Base-by-base conservation (phyloP, 1,140 invertebrate genomes). In the Octopus bimaculoides region DNA sequence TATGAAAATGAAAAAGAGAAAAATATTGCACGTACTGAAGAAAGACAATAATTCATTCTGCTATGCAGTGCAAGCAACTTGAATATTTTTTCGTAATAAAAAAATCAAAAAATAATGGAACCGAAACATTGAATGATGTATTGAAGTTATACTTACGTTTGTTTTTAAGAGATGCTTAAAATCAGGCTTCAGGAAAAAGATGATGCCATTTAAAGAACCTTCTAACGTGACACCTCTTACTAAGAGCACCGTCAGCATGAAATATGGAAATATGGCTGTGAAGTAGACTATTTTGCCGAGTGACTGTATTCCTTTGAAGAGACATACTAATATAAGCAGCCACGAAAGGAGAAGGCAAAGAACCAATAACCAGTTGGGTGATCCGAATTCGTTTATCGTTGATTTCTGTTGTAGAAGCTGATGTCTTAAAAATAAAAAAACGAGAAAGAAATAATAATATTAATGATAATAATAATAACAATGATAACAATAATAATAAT, bases 371-470 rank as follows among this genome's bases (percentile, higher is more conserved):
- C 92, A 84, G 92, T 93, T 92, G 78, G 95, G 91, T 71, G 91
- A 91, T 17, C 94, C 94, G 12, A 93, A 93, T 82, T 94, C 93
- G 86, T 95, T 93, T 81, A 95, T 94, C 20, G 93, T 93, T 26
- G 91, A 90, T 52, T 93, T 94, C 75, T 95, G 89, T n/a, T 93
- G 93, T 76, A 95, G 89, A 7, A 95, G 94, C 85, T 93, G 92
- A 85, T 93, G 93, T 66, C 94, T 95, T 86, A 52, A 91, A 83
- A 54, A 79, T 55, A 78, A 53, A 54, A n/a, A 80, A 61, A 3
- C 0, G 26, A 5, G 0, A 81, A 81, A 14, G n/a, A 56, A 41
- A 5, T 54, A 26, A 75, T 75, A 26, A 61, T 9, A 55, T 4
- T n/a, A 71, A 71, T 17, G 0, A 9, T 6, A 71, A 71, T n/a